Evolutionary conservation across 2,113 vertebrate genomes (phyloP), one percentile per base, ranked within the genome.

Genomic region (Corvus hawaiiensis): DNA sequence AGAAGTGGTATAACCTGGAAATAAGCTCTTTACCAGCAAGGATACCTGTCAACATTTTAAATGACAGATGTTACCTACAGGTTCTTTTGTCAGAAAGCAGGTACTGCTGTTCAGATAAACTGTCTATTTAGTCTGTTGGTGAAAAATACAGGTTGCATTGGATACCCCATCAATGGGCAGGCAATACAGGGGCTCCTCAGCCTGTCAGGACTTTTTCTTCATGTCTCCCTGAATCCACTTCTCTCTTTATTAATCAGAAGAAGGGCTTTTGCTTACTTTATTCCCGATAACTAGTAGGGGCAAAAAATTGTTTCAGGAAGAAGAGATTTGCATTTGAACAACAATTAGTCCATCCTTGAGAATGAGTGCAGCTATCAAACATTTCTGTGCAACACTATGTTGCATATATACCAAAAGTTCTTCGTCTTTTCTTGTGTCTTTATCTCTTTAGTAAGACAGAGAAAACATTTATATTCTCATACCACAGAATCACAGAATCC

Each of bases 111-210:
- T 62, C 19, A 27, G 11, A 80, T 58, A 66, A 79, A 44, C 9
- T 6, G 51, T 58, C 73, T 54, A 35, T 16, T 68, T 39, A 28
- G 2, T 43, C 62, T 11, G 1, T 82, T 86, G 2, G 26, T 77
- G 61, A 77, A 49, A 63, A 89, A 62, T 16, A 19, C 2, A 27
- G 20, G 3, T 79, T 21, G 3, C 39, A 20, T 28, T 59, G 17
- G 41, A 7, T 16, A 22, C 1, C 3, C 10, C 11, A 26, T 48
- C 14, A 76, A 13, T 11, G 7, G 27, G 3, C 30, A 32, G 9
- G 11, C 8, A 76, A 37, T 22, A 37, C 13, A 35, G 13, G 7
- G 8, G 3, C 4, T 76, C 3, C 13, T 68, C 0, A 0, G 9
- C 5, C 21, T 24, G 1, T 46, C 19, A 26, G 19, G 17, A 8